These are phyloP conservation scores for Uromys caudimaculatus DNA, from an alignment of 2,797 vertebrate species.

Conservation along the genomic window DNA sequence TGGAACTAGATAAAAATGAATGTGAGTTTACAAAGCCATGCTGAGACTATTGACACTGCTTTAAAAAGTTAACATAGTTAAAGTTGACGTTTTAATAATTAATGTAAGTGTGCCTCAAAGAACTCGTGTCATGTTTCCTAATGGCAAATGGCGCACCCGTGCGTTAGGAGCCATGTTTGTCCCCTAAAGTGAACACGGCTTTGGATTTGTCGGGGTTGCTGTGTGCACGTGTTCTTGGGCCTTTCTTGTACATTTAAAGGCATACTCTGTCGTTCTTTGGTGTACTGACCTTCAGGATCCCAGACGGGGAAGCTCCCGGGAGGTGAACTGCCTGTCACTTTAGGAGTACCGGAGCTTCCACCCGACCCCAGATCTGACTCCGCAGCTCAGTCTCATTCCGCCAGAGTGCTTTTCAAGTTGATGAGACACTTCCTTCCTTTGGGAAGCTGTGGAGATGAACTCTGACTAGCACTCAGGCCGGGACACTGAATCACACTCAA, in stretches of 20 bases:
- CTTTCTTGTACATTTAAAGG: background rate
- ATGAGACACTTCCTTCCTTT: background rate
- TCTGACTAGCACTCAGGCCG: background rate
- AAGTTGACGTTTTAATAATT: background rate
- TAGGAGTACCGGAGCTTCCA: background rate
- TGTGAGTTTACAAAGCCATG: background rate
- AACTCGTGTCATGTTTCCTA: background rate
- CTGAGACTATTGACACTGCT: background rate
- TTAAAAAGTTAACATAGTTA: background rate
- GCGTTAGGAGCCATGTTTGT: background rate
- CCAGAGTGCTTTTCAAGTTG: background rate
- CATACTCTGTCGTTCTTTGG: background rate
- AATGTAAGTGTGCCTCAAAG: background rate
- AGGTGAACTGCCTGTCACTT: background rate
- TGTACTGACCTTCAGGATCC: background rate
- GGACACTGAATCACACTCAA: conserved; percentile 26
- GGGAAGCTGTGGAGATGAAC: background rate
- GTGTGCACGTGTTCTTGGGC: background rate
- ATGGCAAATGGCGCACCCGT: background rate
- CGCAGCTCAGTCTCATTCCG: background rate
- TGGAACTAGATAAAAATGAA: background rate
- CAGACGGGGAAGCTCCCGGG: background rate
- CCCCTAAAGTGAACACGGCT: background rate
- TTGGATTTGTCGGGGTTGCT: background rate
- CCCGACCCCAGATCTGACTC: background rate